Base-by-base conservation (phyloP, 1,140 invertebrate species). In the Microplitis mediator region DNA sequence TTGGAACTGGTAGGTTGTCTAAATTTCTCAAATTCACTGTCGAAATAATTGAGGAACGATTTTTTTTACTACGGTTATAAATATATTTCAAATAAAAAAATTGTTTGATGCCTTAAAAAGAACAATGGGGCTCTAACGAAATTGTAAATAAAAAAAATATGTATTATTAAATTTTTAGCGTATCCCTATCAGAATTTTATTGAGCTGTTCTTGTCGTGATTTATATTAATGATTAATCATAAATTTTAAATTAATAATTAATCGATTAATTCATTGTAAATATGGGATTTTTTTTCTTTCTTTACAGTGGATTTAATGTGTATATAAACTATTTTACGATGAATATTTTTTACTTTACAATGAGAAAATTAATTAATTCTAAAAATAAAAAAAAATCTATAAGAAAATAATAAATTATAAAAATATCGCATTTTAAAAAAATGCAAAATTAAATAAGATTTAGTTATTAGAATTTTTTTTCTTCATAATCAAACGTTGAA, bases 141-240 rank as follows among this genome's bases (percentile, higher is more conserved):
- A 66, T 66, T 66, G 62, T 72, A 65, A 66, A 72, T 72, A 72
- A 69, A 63, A 31, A 66, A 66, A 16, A 72, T n/a, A 54, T 72
- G 54, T 72, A 66, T 72, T 71, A 45, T 64, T 66, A 51, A 64
- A 58, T 36, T 31, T 66, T 66, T 32, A 32, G 51, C 63, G 51
- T 60, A 63, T 66, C 58, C 23, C 45, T 72, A 72, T 71, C 14
- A 71, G 51, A 13, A 13, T 72, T 72, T 56, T 56, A 51, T 65
- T 65, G 8, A 51, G 51, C 23, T 64, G 52, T 54, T 54, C 16
- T 54, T 16, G 52, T 54, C 13, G 16, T 54, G 13, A n/a, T 14
- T 54, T 54, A 54, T n/a, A 14, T 4, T 54, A 54, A n/a, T n/a
- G n/a, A 14, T 54, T 4, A 54, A 54, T 3, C 3, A 54, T 13